Evolutionary conservation across 2,797 vertebrate species (phyloP), one percentile per base, ranked within the genome.

Genomic region (Syngnathus rostellatus): DNA sequence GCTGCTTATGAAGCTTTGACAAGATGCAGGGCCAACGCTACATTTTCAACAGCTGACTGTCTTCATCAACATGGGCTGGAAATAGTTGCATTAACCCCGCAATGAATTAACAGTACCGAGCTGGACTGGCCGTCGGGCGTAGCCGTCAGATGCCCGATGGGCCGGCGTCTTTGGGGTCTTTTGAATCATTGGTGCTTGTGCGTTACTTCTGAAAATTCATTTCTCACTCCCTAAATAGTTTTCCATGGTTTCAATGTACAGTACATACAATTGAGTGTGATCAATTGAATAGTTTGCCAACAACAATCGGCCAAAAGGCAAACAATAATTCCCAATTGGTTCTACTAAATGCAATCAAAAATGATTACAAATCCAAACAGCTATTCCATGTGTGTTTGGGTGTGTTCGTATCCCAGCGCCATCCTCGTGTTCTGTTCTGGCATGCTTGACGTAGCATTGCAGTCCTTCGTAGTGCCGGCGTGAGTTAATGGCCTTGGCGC

Each of bases 401-500:
- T 55, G 46, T 37, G 62, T 62, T 50, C 23, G 31, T 21, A 48
- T 68, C 71, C 75, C 72, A 16, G 71, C 66, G 55, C 62, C 70
- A 31, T 79, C 63, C 67, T 71, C 23, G 23, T 23, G 23, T 23
- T 23, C 23, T 69, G 77, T 10, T 43, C 75, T 85, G 81, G 84
- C 82, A 77, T 8, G 54, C 59, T 11, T 40, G 14, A 1, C 55
- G 50, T 64, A 63, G 71, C 75, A 31, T 63, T 46, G 38, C 61
- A 62, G 67, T 75, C 73, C 54, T 81, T 77, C 73, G 62, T 72
- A 69, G 71, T 66, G 71, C 73, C 87, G 81, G 83, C 83, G 68
- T 68, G 77, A 79, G 76, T 75, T 81, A 82, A 81, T 73, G 72
- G 81, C 64, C 55, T 79, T 79, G 79, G 84, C 80, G 73, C 67